These are phyloP conservation scores for Pygocentrus nattereri DNA, from an alignment of 2,797 vertebrate species.

Conservation along the genomic window DNA sequence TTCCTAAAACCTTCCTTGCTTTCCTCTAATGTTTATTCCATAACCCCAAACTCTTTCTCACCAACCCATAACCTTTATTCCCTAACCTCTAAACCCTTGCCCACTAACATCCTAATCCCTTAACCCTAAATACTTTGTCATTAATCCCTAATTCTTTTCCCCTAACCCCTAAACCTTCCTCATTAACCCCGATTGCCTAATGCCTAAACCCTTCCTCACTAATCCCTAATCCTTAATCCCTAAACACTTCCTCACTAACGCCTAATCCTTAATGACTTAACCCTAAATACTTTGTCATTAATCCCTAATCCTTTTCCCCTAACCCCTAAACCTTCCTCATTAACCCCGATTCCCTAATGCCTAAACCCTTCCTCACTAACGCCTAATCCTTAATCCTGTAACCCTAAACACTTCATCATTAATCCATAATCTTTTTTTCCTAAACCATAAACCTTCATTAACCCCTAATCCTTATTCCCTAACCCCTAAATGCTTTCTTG, in stretches of 20 bases:
- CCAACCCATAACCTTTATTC: neutral
- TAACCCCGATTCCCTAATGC: neutral
- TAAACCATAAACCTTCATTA: neutral
- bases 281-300: neutral
- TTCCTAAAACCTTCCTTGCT: neutral
- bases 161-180: neutral
- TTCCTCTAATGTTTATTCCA: neutral
- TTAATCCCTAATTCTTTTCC: neutral
- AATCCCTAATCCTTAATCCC: neutral
- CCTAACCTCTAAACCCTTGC: neutral
- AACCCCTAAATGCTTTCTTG: neutral
- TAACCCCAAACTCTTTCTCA: neutral
- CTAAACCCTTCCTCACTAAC: neutral
- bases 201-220: too few species aligned
- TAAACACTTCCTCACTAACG: neutral
- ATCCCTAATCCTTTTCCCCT: neutral
- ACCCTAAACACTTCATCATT: neutral
- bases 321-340: neutral
- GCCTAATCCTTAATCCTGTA: neutral
- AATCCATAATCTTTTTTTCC: neutral
- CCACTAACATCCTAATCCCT: neutral
- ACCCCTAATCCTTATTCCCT: neutral
- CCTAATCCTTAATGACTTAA: neutral
- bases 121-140: neutral
- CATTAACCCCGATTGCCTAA: neutral